Evolutionary conservation across 2,888 invertebrate genomes (phyloP), one percentile per base, ranked within the genome.

Genomic region (Aleiodes alternator): DNA sequence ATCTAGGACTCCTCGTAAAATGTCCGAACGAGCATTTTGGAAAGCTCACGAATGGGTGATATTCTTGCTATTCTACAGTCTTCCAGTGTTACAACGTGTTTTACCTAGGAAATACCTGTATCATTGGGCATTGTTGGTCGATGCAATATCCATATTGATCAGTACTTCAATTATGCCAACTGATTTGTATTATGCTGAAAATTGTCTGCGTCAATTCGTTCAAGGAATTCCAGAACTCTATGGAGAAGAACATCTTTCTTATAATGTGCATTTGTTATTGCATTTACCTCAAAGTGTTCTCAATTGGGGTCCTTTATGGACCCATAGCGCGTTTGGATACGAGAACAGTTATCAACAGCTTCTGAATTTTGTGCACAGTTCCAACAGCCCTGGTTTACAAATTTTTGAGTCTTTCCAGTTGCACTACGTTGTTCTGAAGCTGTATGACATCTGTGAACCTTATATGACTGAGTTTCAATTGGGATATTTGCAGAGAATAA

Each of bases 141-240:
- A 76, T 68, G 23, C 23, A 23, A 23, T 23, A 23, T 23, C 23
- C 23, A 23, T 23, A 23, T 23, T 80, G 3, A 14, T 77, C 11
- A 56, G 73, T 9, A 71, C n/a, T 11, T 64, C 48, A 7, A 71
- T 79, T 53, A 29, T 55, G 29, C 23, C 53, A 16, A 29, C 61
- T 50, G 79, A 79, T 1, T 31, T 77, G 9, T 23, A 50, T 4
- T 66, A 68, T 23, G 77, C 79, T 34, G 43, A 69, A 43, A n/a
- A 50, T 16, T 23, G 48, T 68, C 12, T 73, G 6, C n/a, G 69
- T n/a, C 38, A 56, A 57, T 73, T 73, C 48, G 57, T 69, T 4
- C 12, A 16, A 23, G 57, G 23, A n/a, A 48, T 57, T 9, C 57
- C 53, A 57, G 38, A 9, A 4, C 23, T 73, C 3, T 73, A 73